Evolutionary conservation across 2,888 invertebrate genomes (phyloP).

Genomic region (Parascotia fuliginaria): DNA sequence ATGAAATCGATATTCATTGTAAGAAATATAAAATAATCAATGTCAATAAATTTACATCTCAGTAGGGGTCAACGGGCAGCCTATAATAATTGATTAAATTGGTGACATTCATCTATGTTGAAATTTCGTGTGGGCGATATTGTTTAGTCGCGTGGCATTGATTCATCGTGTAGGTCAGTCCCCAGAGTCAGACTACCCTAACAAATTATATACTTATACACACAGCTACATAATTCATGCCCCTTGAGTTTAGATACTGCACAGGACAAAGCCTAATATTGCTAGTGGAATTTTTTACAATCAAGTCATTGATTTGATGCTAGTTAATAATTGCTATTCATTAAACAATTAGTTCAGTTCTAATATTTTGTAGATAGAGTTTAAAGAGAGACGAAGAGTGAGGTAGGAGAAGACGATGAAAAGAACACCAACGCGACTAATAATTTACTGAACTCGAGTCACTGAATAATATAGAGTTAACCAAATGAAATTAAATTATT

Average conservation of each 20-base stretch:
- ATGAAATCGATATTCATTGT: not conserved
- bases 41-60: slow-evolving; percentile 4
- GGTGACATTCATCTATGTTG: slow-evolving; percentile 5
- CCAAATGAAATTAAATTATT: no score
- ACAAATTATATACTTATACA: not conserved
- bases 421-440: no score
- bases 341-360: not conserved
- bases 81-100: slow-evolving; percentile 9
- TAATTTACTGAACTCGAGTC: no score
- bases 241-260: not conserved
- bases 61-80: slow-evolving; percentile 1
- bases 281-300: not conserved
- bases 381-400: no score
- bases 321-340: not conserved
- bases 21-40: slow-evolving; percentile 6
- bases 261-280: not conserved
- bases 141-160: slow-evolving; percentile 3
- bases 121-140: slow-evolving; percentile 4
- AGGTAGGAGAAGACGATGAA: no score
- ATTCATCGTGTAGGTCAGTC: slow-evolving; percentile 1
- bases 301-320: not conserved
- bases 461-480: no score
- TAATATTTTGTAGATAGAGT: not conserved
- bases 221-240: not conserved
- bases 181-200: not conserved